Evolutionary conservation across 2,888 invertebrate genomes (phyloP).

Genomic region (Isoperla grammatica): DNA sequence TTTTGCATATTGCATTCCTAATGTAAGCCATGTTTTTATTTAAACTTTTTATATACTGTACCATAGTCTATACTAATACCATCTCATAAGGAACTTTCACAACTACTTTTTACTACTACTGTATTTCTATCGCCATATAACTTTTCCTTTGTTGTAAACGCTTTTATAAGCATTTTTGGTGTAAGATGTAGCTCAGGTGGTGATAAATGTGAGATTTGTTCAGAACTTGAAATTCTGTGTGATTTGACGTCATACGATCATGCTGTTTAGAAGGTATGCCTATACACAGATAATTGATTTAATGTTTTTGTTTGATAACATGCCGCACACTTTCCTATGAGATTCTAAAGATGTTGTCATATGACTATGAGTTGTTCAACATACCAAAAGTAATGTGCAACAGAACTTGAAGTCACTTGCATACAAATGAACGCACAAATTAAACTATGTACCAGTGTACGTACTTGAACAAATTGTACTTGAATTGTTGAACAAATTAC

Average conservation of each 20-base stretch:
- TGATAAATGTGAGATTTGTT: neutral
- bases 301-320: neutral
- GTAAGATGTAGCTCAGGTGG: neutral
- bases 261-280: neutral
- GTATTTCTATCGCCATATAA: too few relatives aligned
- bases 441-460: conserved; percentile 15
- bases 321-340: neutral
- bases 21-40: too few relatives aligned
- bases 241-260: too few relatives aligned
- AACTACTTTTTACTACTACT: too few relatives aligned
- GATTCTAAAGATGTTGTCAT: neutral
- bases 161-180: neutral
- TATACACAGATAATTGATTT: neutral
- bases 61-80: too few relatives aligned
- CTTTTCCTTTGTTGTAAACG: too few relatives aligned
- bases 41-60: too few relatives aligned
- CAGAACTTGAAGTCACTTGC: conserved; percentile 11
- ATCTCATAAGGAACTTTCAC: too few relatives aligned
- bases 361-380: conserved; percentile 7
- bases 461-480: conserved; percentile 18
- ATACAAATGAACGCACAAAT: conserved; percentile 27
- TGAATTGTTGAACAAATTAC: neutral
- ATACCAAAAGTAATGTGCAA: conserved; percentile 21
- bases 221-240: neutral
- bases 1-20: too few relatives aligned